phyloP scores from a whole-genome alignment of 1,140 invertebrate species.

The Heliconius himera region DNA sequence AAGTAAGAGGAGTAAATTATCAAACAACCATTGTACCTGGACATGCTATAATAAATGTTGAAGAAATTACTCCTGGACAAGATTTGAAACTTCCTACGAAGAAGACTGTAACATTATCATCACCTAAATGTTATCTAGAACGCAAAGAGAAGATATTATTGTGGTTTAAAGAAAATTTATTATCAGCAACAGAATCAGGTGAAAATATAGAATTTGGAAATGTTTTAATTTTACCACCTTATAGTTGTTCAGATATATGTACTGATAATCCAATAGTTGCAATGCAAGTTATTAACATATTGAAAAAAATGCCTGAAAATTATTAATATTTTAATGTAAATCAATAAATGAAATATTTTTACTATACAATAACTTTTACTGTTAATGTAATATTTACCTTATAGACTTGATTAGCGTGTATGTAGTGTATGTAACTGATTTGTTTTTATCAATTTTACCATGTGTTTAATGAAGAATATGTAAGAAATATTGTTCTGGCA shows the following conservation, averaged over 20 bases:
- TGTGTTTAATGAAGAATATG: too few species aligned
- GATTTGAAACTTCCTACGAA: slow-evolving; percentile 40
- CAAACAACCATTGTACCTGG: slow-evolving; percentile 62
- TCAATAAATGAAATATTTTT: slow-evolving; percentile 24
- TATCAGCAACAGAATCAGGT: slow-evolving; percentile 57
- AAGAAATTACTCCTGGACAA: slow-evolving; percentile 32
- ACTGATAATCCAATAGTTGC: slow-evolving; percentile 65
- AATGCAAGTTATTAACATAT: slow-evolving; percentile 63
- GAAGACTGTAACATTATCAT: slow-evolving; percentile 26
- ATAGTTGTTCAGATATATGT: slow-evolving; percentile 57
- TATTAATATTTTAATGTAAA: slow-evolving; percentile 32
- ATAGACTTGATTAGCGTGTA: too few species aligned
- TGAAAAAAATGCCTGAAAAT: slow-evolving; percentile 61
- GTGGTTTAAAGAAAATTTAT: slow-evolving; percentile 65
- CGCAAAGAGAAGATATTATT: slow-evolving; percentile 55
- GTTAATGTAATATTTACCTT: too few species aligned
- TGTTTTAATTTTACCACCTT: slow-evolving; percentile 63
- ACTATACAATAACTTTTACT: neutral
- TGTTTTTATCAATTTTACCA: too few species aligned
- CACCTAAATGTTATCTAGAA: slow-evolving; percentile 35
- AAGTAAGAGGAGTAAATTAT: slow-evolving; percentile 47
- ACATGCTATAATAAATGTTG: slow-evolving; percentile 61
- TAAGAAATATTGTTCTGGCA: too few species aligned
- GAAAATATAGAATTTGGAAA: slow-evolving; percentile 63
- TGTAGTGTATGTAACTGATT: too few species aligned